phyloP scores from a whole-genome alignment of 2,888 invertebrate genomes.

The Lasioglossum calceatum region DNA sequence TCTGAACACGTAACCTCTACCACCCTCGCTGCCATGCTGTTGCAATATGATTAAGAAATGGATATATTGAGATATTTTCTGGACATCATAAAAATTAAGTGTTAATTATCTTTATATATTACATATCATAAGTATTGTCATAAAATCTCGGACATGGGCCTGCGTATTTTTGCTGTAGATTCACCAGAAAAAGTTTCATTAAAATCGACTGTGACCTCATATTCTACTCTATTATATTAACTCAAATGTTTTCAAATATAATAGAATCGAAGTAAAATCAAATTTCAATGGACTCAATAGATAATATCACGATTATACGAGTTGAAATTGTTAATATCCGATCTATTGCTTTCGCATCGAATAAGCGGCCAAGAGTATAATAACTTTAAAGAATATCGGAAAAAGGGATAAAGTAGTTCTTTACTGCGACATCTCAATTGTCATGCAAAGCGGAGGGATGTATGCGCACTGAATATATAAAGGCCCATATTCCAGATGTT shows the following conservation, averaged over 20 bases:
- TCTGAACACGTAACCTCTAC: too few species aligned
- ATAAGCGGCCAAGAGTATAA: background rate
- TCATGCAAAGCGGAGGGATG: conserved; percentile 48
- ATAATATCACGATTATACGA: background rate
- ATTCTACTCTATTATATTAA: background rate
- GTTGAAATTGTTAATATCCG: background rate
- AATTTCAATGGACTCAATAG: background rate
- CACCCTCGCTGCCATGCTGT: too few species aligned
- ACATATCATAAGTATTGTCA: too few species aligned
- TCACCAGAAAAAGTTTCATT: too few species aligned
- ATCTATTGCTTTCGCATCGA: conserved; percentile 22
- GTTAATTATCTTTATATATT: too few species aligned
- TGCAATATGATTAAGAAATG: too few species aligned
- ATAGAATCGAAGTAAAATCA: background rate
- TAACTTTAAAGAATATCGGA: background rate
- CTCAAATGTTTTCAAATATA: background rate
- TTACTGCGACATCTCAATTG: conserved; percentile 26
- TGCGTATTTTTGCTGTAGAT: too few species aligned
- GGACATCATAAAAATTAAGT: too few species aligned
- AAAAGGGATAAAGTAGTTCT: conserved; percentile 27
- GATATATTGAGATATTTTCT: too few species aligned
- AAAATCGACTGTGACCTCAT: too few species aligned
- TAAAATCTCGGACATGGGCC: too few species aligned
- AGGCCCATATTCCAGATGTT: conserved; percentile 29
- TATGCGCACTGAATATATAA: conserved; percentile 37